A percentile compares a stretch with the other conserved stretches of the same genome.
Conservation (phyloP, 1,140 invertebrate species). For the Potamilus streckersoni region DNA sequence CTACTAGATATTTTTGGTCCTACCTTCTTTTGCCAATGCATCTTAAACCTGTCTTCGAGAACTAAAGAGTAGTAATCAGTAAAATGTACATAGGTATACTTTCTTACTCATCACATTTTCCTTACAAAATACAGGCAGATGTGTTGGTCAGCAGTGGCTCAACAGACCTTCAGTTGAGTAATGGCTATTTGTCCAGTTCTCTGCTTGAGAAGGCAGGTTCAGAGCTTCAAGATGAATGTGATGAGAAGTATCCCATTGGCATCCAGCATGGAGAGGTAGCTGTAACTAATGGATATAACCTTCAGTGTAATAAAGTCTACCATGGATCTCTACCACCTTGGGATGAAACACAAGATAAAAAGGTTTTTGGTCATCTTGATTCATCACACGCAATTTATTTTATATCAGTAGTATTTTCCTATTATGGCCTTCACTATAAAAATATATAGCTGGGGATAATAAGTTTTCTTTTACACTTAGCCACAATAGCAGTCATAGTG, state of each 20-base stretch:
- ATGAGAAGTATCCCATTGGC: slow-evolving; percentile 17
- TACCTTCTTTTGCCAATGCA: no score
- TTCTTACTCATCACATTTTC: no score
- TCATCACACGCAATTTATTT: no score
- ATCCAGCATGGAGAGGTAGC: slow-evolving; percentile 26
- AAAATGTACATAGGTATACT: no score
- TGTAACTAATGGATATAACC: slow-evolving; percentile 7
- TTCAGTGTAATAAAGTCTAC: slow-evolving; percentile 29
- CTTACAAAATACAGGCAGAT: slow-evolving; percentile 24
- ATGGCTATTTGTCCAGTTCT: slow-evolving; percentile 31
- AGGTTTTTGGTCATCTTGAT: not conserved
- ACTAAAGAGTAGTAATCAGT: no score
- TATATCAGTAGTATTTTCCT: no score
- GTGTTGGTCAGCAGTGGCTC: slow-evolving; percentile 38
- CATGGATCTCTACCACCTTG: slow-evolving; percentile 27
- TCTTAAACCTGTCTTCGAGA: no score
- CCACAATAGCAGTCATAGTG: no score
- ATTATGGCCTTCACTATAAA: no score
- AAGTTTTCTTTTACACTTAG: no score
- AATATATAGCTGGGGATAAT: no score
- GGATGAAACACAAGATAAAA: slow-evolving; percentile 24
- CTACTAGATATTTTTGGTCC: no score
- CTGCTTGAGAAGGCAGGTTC: slow-evolving; percentile 27
- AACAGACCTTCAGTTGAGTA: slow-evolving; percentile 26
- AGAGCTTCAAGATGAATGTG: slow-evolving; percentile 26